These are phyloP conservation scores for Vombatus ursinus DNA, from an alignment of 2,113 vertebrate genomes.

Conservation along the genomic window DNA sequence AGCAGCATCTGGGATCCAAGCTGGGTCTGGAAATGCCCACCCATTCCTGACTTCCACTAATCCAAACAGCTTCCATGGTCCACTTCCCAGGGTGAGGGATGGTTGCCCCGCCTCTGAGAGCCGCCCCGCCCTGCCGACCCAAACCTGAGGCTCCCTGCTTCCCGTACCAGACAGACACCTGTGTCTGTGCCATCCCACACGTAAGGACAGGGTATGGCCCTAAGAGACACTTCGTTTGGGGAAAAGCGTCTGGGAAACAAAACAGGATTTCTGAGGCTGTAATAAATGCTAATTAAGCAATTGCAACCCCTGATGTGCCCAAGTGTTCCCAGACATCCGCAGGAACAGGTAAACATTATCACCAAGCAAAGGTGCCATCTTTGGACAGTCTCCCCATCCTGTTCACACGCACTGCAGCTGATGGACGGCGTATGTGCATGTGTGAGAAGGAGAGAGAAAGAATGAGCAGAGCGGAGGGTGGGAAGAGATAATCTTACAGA, in stretches of 20 bases:
- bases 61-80: not conserved
- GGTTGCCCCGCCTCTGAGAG: not conserved
- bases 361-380: not conserved
- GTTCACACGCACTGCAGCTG: not conserved
- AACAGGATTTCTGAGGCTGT: not conserved
- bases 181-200: not conserved
- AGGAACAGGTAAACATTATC: not conserved
- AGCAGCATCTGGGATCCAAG: not conserved
- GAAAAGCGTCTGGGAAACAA: not conserved
- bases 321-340: not conserved
- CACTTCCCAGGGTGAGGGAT: not conserved
- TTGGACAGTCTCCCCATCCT: not conserved
- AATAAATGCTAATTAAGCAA: not conserved
- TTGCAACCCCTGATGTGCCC: accelerated
- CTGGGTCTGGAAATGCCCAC: not conserved
- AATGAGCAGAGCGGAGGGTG: not conserved
- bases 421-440: not conserved
- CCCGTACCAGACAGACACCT: not conserved
- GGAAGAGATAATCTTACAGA: not conserved
- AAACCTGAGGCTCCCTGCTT: not conserved
- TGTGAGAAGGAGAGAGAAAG: not conserved
- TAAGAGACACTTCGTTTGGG: not conserved
- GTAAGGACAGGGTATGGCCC: not conserved
- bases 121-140: not conserved
- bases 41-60: not conserved